Base-by-base conservation (phyloP, 2,113 vertebrate species). In the Corythaeola cristata region DNA sequence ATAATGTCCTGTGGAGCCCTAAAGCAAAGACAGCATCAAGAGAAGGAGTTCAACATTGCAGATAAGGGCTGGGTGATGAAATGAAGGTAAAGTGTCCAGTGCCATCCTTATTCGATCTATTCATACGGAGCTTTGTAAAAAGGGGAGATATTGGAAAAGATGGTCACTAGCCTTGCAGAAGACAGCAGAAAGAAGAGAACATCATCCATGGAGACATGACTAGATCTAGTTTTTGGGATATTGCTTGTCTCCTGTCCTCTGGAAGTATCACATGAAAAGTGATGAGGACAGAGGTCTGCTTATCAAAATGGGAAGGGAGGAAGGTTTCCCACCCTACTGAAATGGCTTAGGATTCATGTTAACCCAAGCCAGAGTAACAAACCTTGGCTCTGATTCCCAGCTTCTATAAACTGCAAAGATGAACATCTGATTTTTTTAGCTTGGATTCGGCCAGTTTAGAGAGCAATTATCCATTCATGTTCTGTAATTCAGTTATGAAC, bases 391-490 rank as follows among this genome's bases (percentile, higher is more conserved):
- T 30, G 62, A 22, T 73, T 91, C 28, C 27, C 41, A 88, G 28
- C 73, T 95, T 92, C 67, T 66, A 81, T 53, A 79, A 91, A 79
- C 53, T 90, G 20, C 22, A 62, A 35, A 49, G 85, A 60, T 28
- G 64, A 89, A 78, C 60, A 41, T 74, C 81, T 1, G 0, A 44
- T 87, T 86, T 87, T 86, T 79, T 87, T 84, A 90, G 58, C 66
- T 80, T 93, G 78, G 72, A 92, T 95, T 88, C 87, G 92, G 45
- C 4, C 58, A 68, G 52, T 97, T 97, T 93, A 50, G 41, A 77
- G 62, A 88, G 55, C 53, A 85, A 59, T 85, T 79, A 80, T 66
- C n/a, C 77, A 80, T 75, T 47, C 45, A 15, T 30, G 37, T 62
- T 87, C 49, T 75, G 22, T 68, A 90, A 80, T 64, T 87, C 53